These are phyloP conservation scores for Macrotus californicus DNA, from an alignment of 2,113 vertebrate species.

Conservation along the genomic window DNA sequence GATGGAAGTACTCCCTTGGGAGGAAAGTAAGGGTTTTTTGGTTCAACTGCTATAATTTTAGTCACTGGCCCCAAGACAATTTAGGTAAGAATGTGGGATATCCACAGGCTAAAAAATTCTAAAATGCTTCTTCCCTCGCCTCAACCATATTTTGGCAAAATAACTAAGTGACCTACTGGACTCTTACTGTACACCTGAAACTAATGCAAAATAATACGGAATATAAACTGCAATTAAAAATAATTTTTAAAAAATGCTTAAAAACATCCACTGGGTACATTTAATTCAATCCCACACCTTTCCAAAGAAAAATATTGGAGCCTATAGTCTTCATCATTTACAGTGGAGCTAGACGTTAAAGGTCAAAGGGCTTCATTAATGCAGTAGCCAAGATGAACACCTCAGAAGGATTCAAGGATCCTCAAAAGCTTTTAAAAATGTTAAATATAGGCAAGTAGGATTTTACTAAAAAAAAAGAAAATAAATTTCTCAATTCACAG, in stretches of 20 bases:
- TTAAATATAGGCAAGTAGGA: background rate
- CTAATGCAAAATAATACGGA: background rate
- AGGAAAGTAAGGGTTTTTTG: background rate
- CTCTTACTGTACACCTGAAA: background rate
- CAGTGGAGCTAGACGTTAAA: background rate
- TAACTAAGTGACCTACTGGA: background rate
- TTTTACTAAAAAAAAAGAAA: background rate
- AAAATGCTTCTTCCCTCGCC: background rate
- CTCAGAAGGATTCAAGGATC: background rate
- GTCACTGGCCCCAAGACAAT: background rate
- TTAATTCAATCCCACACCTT: background rate
- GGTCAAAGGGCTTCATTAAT: background rate
- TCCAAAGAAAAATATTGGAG: background rate
- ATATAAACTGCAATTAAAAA: background rate
- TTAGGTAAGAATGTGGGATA: background rate
- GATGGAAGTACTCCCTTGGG: conserved; percentile 43
- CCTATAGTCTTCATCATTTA: background rate
- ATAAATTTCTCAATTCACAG: background rate
- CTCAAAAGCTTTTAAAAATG: background rate
- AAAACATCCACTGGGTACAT: background rate
- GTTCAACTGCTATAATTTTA: background rate
- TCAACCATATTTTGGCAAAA: background rate
- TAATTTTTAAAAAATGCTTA: background rate
- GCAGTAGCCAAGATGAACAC: background rate
- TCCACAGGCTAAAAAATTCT: background rate